A percentile compares a stretch with the other conserved stretches of the same genome.
Conservation (phyloP, 2,113 vertebrate species). For the Phaethornis superciliosus region DNA sequence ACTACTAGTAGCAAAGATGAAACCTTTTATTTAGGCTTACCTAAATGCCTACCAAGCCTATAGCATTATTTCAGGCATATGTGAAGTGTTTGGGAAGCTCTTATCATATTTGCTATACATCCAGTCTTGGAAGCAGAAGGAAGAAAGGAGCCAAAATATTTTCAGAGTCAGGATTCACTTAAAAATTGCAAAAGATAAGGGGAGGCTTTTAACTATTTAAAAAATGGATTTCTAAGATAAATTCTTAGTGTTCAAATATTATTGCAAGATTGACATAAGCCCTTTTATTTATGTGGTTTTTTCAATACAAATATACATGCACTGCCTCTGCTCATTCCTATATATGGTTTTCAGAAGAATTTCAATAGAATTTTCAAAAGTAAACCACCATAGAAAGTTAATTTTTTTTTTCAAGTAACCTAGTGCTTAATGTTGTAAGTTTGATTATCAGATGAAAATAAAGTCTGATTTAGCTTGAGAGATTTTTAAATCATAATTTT, state of each 20-base stretch:
- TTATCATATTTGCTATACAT: background rate
- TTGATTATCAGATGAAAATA: background rate
- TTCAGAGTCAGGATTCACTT: background rate
- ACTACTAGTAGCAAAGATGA: background rate
- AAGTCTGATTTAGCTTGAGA: background rate
- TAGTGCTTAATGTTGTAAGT: background rate
- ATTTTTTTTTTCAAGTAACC: background rate
- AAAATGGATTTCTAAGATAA: background rate
- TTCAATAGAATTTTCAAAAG: background rate
- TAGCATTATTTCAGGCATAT: background rate
- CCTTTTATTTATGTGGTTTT: background rate
- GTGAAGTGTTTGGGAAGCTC: background rate
- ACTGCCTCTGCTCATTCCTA: background rate
- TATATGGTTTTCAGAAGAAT: background rate
- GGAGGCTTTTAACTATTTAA: too few species aligned
- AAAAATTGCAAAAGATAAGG: background rate
- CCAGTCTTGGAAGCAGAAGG: background rate
- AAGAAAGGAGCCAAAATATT: slow-evolving; percentile 24
- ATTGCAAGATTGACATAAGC: background rate
- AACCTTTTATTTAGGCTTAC: background rate
- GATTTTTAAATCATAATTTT: background rate
- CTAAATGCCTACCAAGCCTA: background rate
- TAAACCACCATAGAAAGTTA: background rate
- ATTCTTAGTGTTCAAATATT: background rate
- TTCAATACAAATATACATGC: background rate